Conservation (phyloP, 2,113 vertebrate species). For the Epinephelus fuscoguttatus region DNA sequence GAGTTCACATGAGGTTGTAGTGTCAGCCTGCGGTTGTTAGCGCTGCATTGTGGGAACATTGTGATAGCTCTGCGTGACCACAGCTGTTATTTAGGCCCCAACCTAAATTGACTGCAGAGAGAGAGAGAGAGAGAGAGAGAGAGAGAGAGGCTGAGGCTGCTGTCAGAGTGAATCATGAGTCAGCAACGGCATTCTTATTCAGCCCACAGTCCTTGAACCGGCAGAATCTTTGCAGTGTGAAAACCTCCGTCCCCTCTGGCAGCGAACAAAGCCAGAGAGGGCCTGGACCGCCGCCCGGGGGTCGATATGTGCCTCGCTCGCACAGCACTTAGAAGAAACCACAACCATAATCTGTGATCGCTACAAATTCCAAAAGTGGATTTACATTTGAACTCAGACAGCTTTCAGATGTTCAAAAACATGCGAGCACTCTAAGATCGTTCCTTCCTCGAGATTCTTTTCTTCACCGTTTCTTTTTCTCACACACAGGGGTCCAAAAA, state of each 20-base stretch:
- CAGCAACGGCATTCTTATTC: slow-evolving; percentile 61
- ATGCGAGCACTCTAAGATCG: slow-evolving; percentile 10
- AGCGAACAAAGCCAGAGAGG: slow-evolving; percentile 35
- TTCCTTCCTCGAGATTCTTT: neutral
- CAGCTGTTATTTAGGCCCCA: slow-evolving; percentile 63
- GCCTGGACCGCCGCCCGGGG: slow-evolving; percentile 27
- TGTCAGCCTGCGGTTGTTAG: slow-evolving; percentile 60
- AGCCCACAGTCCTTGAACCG: slow-evolving; percentile 54
- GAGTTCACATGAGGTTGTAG: slow-evolving; percentile 62
- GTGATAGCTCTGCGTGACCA: slow-evolving; percentile 55
- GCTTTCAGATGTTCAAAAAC: slow-evolving; percentile 22
- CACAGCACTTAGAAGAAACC: slow-evolving; percentile 41
- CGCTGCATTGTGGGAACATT: slow-evolving; percentile 65
- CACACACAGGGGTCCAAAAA: slow-evolving; percentile 84
- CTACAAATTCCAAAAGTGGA: slow-evolving; percentile 49
- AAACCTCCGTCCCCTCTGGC: slow-evolving; percentile 54
- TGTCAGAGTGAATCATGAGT: slow-evolving; percentile 68
- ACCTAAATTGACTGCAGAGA: slow-evolving; percentile 45
- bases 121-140: slow-evolving; percentile 30
- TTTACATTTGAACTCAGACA: slow-evolving; percentile 43
- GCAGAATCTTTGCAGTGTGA: slow-evolving; percentile 59
- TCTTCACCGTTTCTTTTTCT: slow-evolving; percentile 50
- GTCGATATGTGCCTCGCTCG: slow-evolving; percentile 23
- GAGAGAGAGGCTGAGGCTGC: slow-evolving; percentile 38
- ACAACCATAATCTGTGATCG: slow-evolving; percentile 53